phyloP scores from a whole-genome alignment of 2,113 vertebrate species.

The Noctilio leporinus region DNA sequence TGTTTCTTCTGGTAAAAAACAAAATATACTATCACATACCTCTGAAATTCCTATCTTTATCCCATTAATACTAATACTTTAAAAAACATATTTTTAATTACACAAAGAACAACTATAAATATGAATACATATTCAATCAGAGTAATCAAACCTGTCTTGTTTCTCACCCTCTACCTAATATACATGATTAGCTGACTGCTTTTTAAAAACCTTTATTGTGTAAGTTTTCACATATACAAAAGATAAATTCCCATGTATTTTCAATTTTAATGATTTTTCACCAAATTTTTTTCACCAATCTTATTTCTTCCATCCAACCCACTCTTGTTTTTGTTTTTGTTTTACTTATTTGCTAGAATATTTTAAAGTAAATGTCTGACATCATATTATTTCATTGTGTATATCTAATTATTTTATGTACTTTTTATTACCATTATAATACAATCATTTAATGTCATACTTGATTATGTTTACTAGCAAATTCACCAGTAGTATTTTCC shows the following conservation, averaged over 20 bases:
- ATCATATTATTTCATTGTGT: not conserved
- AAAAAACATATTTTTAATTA: not conserved
- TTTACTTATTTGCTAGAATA: not conserved
- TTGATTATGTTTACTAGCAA: not conserved
- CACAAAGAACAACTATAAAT: not conserved
- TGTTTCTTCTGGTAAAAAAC: not conserved
- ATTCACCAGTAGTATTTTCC: not conserved
- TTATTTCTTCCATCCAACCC: not conserved
- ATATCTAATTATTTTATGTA: not conserved
- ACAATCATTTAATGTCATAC: not conserved
- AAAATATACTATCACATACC: not conserved
- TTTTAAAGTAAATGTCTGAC: not conserved
- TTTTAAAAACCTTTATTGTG: not conserved
- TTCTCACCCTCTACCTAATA: not conserved
- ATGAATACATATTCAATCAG: not conserved
- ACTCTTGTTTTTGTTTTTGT: not conserved
- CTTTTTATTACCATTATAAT: not conserved
- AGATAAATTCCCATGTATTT: not conserved
- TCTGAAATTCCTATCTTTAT: not conserved
- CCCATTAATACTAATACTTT: not conserved
- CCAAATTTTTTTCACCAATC: not conserved
- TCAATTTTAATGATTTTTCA: not conserved
- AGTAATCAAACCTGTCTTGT: not conserved
- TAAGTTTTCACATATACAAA: not conserved
- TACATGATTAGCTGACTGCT: not conserved